Percentiles rank a stretch among this genome's conserved stretches.
Evolutionary conservation across 2,888 invertebrate genomes (phyloP).

Genomic region (Sminthurides aquaticus): DNA sequence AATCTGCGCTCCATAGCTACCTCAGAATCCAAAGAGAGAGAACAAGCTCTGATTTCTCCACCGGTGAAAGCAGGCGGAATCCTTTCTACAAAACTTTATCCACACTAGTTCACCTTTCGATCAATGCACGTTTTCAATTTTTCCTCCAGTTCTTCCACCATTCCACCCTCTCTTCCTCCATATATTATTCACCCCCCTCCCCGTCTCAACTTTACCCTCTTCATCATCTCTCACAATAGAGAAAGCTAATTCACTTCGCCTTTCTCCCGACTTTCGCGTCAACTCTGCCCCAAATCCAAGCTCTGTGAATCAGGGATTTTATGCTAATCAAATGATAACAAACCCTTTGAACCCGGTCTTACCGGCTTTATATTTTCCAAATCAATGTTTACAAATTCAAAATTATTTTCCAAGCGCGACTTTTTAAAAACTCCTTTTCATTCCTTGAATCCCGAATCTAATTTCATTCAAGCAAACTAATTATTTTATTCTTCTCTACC

Average conservation of each 20-base stretch:
- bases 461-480: not conserved
- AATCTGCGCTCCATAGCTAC: not conserved
- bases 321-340: slow-evolving; percentile 10
- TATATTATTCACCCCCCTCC: too few relatives aligned
- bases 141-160: too few relatives aligned
- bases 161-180: too few relatives aligned
- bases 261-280: not conserved
- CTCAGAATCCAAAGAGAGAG: too few relatives aligned
- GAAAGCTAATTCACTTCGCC: not conserved
- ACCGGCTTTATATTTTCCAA: not conserved
- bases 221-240: not conserved
- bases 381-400: not conserved
- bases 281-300: not conserved
- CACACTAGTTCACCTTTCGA: too few relatives aligned
- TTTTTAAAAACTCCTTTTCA: too few relatives aligned
- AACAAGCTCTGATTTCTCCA: too few relatives aligned
- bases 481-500: not conserved
- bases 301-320: slow-evolving; percentile 2
- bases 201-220: not conserved
- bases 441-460: not conserved
- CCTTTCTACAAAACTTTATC: too few relatives aligned
- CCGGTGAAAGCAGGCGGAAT: too few relatives aligned
- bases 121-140: too few relatives aligned
- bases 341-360: not conserved
- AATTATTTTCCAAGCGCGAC: not conserved